Evolutionary conservation across 1,140 invertebrate genomes (phyloP).

Genomic region (Drosophila bocki): DNA sequence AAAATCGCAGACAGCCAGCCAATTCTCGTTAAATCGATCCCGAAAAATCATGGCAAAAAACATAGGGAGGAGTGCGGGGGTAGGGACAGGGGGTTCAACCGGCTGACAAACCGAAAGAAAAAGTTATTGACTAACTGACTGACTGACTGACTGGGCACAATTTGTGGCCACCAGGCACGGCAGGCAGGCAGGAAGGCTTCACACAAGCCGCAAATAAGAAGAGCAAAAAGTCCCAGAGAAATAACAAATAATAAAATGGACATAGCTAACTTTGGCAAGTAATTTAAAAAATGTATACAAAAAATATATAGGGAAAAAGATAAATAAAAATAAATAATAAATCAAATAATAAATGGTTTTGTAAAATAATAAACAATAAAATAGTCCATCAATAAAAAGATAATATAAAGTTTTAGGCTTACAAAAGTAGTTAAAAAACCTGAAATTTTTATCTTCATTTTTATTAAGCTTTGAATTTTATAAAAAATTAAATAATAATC

Average conservation of each 20-base stretch:
- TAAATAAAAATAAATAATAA: neutral
- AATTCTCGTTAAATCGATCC: slow-evolving; percentile 73
- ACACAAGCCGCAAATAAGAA: slow-evolving; percentile 2
- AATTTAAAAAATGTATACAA: neutral
- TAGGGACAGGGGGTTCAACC: neutral
- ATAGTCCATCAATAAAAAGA: neutral
- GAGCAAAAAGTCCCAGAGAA: neutral
- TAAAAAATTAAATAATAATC: too few relatives aligned
- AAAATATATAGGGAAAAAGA: neutral
- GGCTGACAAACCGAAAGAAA: slow-evolving; percentile 45
- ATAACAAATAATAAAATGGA: neutral
- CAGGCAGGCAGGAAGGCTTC: slow-evolving; percentile 2
- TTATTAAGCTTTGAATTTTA: too few relatives aligned
- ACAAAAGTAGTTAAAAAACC: too few relatives aligned
- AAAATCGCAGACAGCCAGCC: slow-evolving; percentile 66
- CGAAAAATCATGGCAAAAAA: slow-evolving; percentile 11
- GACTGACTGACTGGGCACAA: slow-evolving; percentile 36
- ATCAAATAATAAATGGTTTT: neutral
- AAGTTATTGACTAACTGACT: slow-evolving; percentile 40
- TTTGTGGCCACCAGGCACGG: slow-evolving; percentile 61
- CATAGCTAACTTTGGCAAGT: neutral
- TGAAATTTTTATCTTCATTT: too few relatives aligned
- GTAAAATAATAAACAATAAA: neutral
- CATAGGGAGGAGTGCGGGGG: neutral
- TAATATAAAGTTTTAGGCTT: neutral